Conservation (phyloP, 2,797 vertebrate species). For the Neosilurus mollespiculum region DNA sequence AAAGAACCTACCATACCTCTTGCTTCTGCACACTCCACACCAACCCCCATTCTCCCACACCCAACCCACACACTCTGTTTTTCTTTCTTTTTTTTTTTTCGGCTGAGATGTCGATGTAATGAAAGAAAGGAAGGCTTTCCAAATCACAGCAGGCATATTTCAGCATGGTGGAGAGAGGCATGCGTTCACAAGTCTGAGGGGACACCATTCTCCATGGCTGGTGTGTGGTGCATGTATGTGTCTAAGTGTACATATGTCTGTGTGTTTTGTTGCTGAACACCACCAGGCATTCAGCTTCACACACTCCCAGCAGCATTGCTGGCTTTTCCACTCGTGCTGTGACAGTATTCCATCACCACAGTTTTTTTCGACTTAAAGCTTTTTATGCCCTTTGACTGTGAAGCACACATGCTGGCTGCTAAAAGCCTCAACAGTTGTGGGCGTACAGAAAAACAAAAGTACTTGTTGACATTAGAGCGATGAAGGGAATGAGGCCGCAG, state of each 20-base stretch:
- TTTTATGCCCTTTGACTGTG: conserved; percentile 67
- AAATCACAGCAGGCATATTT: conserved; percentile 60
- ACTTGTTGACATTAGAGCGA: conserved; percentile 71
- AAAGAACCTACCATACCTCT: conserved; percentile 64
- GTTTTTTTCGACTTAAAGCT: conserved; percentile 55
- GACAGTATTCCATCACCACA: conserved; percentile 65
- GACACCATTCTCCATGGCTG: conserved; percentile 56
- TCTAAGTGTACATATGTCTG: conserved; percentile 48
- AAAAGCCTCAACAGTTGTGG: conserved; percentile 68
- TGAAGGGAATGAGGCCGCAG: conserved; percentile 52
- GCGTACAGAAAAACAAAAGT: conserved; percentile 65
- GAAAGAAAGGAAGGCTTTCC: conserved; percentile 63
- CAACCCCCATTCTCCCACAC: conserved; percentile 19
- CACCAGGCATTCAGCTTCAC: conserved; percentile 54
- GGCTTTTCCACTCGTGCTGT: conserved; percentile 70
- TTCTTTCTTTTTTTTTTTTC: conserved; percentile 55
- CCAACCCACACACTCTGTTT: conserved; percentile 30
- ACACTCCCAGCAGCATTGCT: conserved; percentile 57
- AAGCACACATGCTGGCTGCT: conserved; percentile 65
- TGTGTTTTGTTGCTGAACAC: conserved; percentile 54
- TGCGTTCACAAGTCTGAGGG: conserved; percentile 61
- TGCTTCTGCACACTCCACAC: conserved; percentile 50
- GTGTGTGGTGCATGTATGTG: neutral
- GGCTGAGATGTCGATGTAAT: conserved; percentile 67
- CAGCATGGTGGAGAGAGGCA: conserved; percentile 55